Evolutionary conservation across 1,140 invertebrate species (phyloP), one percentile per base, ranked within the genome.

Genomic region (Apolygus lucorum): DNA sequence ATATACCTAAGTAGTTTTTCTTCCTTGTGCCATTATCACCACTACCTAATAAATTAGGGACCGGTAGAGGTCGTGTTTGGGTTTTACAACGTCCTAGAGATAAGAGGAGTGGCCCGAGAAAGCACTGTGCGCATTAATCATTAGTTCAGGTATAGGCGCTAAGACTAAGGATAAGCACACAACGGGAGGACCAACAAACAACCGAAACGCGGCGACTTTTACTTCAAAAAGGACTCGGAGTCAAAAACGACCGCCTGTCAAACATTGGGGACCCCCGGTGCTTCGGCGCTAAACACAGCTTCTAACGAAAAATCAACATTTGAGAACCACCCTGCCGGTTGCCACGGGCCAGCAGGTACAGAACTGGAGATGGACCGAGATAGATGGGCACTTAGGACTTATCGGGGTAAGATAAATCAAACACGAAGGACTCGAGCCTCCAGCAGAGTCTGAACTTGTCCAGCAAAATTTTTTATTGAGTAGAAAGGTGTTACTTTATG

Each of bases 231-330:
- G 4, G 22, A 24, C 11, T 4, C 22, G 11, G 22, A 59, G 13
- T 59, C 54, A 59, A 59, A 59, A 59, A 21, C 8, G 54, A 59
- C 54, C 54, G 54, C 54, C 22, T 59, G 54, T 59, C 54, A 59
- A 59, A 59, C 54, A 59, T 4, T 59, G 54, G 22, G 54, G 8
- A 8, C 22, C 22, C 54, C 54, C 4, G 54, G 54, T 11, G 13
- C 11, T 8, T 59, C 54, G 54, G 54, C 22, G 54, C 54, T 59
- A 59, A 59, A 59, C 22, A 59, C 54, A 21, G 22, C 54, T 22
- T 14, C 54, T 59, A 59, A 59, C 54, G 54, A 42, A 59, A 59
- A 59, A 59, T 59, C 54, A 59, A 59, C 54, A 59, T 59, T 59
- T 59, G 54, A 17, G 22, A 21, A 11, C 54, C 34, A 8, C 34